Base-by-base conservation (phyloP, 37 sponge, comb jelly and placozoan species). In the Ephydatia muelleri region DNA sequence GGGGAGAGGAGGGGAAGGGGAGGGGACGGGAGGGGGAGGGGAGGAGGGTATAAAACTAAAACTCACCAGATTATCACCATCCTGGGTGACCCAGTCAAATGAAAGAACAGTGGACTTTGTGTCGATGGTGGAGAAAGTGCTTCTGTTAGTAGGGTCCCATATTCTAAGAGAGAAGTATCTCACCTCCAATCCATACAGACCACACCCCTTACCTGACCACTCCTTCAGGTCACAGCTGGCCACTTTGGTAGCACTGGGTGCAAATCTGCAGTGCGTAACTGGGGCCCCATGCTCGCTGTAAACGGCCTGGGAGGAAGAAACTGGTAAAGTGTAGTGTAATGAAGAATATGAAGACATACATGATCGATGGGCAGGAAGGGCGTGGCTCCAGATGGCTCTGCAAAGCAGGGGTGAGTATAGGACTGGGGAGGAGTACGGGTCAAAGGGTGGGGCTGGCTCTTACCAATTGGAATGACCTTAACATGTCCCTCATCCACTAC, bases 241-340 rank as follows among this genome's bases (percentile, higher is more conserved):
- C 3, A 95, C 86, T 36, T 78, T 40, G 0, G 76, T 57, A 38
- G 90, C 97, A 85, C 75, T 91, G 32, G 94, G 90, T 47, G 97
- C 90, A 72, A 97, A 88, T 76, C 74, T 83, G 81, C 96, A 93
- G 82, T 97, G 91, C 3, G 87, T 88, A 67, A 97, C 75, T 47
- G 88, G 87, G 39, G 90, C 83, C 31, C 77, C 74, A 79, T 97
- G 97, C 14, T 66, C 92, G 5, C 66, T 83, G 74, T 95, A 97
- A 0, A 65, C 66, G 25, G 83, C 83, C 89, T 89, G 76, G n/a
- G n/a, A n/a, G n/a, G n/a, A n/a, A n/a, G n/a, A n/a, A n/a, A n/a
- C n/a, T n/a, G n/a, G n/a, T n/a, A n/a, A n/a, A n/a, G n/a, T n/a
- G n/a, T n/a, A n/a, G n/a, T n/a, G n/a, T n/a, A n/a, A n/a, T n/a